Conservation (phyloP, 2,888 invertebrate genomes). For the Amaurobius ferox region DNA sequence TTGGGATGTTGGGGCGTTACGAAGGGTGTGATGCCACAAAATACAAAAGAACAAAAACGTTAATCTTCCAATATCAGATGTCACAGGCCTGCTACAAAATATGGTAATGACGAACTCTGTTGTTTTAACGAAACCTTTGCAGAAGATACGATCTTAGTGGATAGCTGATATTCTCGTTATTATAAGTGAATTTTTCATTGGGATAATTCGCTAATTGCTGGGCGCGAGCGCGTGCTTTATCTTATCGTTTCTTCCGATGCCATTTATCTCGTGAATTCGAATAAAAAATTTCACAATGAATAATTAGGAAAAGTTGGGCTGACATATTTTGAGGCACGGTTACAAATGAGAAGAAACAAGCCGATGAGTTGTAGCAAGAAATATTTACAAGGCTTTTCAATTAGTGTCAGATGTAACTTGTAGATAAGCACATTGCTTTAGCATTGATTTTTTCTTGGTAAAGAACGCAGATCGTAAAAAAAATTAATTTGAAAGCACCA, state of each 20-base stretch:
- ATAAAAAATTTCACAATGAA: not conserved
- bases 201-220: conserved; percentile 65
- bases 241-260: conserved; percentile 32
- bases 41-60: not conserved
- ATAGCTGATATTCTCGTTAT: conserved; percentile 21
- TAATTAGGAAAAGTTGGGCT: conserved; percentile 33
- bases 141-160: not conserved
- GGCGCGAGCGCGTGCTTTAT: not conserved
- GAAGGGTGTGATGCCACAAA: conserved; percentile 30
- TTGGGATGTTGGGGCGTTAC: conserved; percentile 36
- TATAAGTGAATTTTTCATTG: conserved; percentile 68
- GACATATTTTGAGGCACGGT: conserved; percentile 57
- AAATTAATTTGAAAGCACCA: no score
- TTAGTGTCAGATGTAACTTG: not conserved
- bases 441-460: not conserved
- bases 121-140: conserved; percentile 55
- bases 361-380: not conserved
- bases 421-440: not conserved
- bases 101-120: conserved; percentile 35
- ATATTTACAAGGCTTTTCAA: conserved; percentile 10
- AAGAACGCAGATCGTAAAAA: no score
- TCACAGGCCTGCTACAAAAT: conserved; percentile 30
- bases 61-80: conserved; percentile 32
- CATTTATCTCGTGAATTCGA: not conserved
- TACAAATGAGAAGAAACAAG: conserved; percentile 28